Evolutionary conservation across 2,797 vertebrate species (phyloP), one percentile per base, ranked within the genome.

Genomic region (Gadopsis bispinosus): DNA sequence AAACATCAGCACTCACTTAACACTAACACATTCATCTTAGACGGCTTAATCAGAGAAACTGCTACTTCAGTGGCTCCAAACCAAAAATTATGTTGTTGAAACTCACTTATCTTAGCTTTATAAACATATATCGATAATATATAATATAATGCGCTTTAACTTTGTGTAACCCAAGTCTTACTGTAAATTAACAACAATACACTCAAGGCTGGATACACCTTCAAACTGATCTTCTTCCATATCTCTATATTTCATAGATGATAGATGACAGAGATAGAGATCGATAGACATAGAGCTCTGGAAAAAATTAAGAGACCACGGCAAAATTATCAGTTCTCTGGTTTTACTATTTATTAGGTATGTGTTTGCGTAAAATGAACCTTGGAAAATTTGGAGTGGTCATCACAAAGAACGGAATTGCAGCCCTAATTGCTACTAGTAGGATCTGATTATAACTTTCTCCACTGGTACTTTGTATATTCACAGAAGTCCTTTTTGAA

Each of bases 1-100:
- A 22, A 68, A 80, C 68, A 79, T 83, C 37, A 82, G 69, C 41
- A 13, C 31, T 77, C n/a, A 56, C 54, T 71, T 73, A 86, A 63
- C 58, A 69, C 63, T 47, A 80, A 80, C 13, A 50, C 31, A 76
- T 61, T 67, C 31, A 47, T 63, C 29, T 53, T 66, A 71, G 19
- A 26, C 33, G 12, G 20, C 47, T 75, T 53, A 19, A 73, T 80
- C 35, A 33, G 41, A 66, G 69, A 26, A 45, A 53, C 35, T 2
- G 17, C 45, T 37, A 48, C 20, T 16, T 14, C 1, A 39, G 31
- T 45, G 31, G 50, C 50, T 72, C 4, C 48, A 68, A 58, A 61
- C 37, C 50, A 71, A 67, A 67, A 71, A 39, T 68, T 16, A 39
- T 33, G 37, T 9, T 26, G 7, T 71, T 29, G 29, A 59, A 31